A percentile compares a stretch with the other conserved stretches of the same genome.
Evolutionary conservation across 2,888 invertebrate genomes (phyloP).

Genomic region (Eupsilia transversa): DNA sequence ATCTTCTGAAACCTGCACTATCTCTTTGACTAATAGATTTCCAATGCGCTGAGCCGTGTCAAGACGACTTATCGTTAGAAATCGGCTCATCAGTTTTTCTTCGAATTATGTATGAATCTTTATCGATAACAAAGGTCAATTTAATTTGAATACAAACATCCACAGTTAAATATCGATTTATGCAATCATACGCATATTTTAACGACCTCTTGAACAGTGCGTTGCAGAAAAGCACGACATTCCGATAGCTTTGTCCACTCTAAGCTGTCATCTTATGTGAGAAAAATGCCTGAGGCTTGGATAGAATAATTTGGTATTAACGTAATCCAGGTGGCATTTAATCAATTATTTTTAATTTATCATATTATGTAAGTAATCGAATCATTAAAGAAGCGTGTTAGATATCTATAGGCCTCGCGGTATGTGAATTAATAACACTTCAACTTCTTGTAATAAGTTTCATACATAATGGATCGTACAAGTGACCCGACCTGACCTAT

Average conservation of each 20-base stretch:
- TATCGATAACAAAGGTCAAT: constrained; percentile 67
- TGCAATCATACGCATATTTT: constrained; percentile 42
- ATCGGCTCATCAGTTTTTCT: constrained; percentile 41
- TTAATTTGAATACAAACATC: constrained; percentile 68
- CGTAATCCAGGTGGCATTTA: constrained; percentile 35
- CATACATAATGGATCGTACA: constrained; percentile 17
- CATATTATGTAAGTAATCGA: constrained; percentile 31
- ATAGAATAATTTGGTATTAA: constrained; percentile 36
- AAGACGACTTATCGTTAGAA: constrained; percentile 45
- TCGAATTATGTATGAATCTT: constrained; percentile 22
- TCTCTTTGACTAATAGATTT: constrained; percentile 43
- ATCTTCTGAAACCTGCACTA: constrained; percentile 30
- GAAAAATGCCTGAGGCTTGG: constrained; percentile 41
- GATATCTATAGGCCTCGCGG: constrained; percentile 4
- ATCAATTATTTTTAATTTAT: constrained; percentile 43
- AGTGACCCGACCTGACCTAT: constrained; percentile 25
- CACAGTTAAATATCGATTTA: constrained; percentile 43
- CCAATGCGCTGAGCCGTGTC: constrained; percentile 20
- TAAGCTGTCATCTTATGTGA: constrained; percentile 9
- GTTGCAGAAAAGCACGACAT: constrained; percentile 37
- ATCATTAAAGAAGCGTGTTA: constrained; percentile 19
- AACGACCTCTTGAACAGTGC: constrained; percentile 10
- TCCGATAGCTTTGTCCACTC: constrained; percentile 18
- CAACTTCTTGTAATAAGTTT: constrained; percentile 17
- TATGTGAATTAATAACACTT: constrained; percentile 17